phyloP scores from a whole-genome alignment of 1,140 invertebrate species.

The Achroia grisella region DNA sequence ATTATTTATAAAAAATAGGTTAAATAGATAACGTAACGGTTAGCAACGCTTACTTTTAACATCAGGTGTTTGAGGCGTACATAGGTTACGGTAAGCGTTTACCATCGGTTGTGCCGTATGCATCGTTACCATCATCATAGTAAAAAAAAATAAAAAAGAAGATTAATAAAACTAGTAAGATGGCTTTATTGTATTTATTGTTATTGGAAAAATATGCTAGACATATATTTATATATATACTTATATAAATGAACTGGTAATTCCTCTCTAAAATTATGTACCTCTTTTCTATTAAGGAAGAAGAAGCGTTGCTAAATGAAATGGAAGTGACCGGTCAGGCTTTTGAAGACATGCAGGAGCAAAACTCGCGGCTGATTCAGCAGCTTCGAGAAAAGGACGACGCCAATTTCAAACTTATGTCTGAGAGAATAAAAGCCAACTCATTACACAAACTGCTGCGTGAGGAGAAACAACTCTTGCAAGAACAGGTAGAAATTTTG shows the following conservation, averaged over 20 bases:
- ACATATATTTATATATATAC: too few species aligned
- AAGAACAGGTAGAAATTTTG: slow-evolving; percentile 82
- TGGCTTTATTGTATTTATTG: too few species aligned
- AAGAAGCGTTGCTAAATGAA: slow-evolving; percentile 97
- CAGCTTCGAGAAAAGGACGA: slow-evolving; percentile 98
- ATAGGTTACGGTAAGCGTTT: too few species aligned
- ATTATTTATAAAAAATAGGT: neutral
- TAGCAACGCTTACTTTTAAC: too few species aligned
- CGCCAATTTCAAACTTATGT: slow-evolving; percentile 99
- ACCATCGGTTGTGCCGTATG: too few species aligned
- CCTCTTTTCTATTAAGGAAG: slow-evolving; percentile 76
- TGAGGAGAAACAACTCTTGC: slow-evolving; percentile 94
- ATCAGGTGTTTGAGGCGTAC: too few species aligned
- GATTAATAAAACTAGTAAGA: too few species aligned
- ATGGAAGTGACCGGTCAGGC: slow-evolving; percentile 99
- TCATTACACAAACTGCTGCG: slow-evolving; percentile 94
- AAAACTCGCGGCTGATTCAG: slow-evolving; percentile 96
- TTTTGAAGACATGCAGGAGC: slow-evolving; percentile 99
- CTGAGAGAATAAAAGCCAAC: slow-evolving; percentile 96
- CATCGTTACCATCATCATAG: too few species aligned
- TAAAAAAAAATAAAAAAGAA: too few species aligned
- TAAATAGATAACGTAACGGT: neutral
- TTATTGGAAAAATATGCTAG: too few species aligned
- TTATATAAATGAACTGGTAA: too few species aligned
- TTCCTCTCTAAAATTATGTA: too few species aligned